phyloP scores from a whole-genome alignment of 2,888 invertebrate genomes.

The Cephus pulcher region DNA sequence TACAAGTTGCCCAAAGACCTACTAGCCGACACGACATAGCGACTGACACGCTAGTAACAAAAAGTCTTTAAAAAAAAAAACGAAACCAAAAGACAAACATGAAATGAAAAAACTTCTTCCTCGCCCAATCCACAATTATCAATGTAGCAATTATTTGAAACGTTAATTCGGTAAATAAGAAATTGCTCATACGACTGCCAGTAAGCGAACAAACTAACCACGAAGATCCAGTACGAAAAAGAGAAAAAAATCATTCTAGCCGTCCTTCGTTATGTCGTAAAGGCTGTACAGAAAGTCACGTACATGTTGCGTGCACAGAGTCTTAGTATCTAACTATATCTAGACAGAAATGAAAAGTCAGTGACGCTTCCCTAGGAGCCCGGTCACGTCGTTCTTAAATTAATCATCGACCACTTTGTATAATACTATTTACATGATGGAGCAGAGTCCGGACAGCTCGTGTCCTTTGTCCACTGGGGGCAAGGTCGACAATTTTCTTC shows the following conservation, averaged over 20 bases:
- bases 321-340: neutral
- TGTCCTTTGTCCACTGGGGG: slow-evolving; percentile 80
- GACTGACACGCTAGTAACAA: slow-evolving; percentile 9
- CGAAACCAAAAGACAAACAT: neutral
- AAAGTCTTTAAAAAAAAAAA: neutral
- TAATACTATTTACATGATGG: slow-evolving; percentile 77
- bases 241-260: slow-evolving; percentile 1
- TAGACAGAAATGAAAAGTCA: neutral
- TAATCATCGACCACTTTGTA: neutral
- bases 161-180: neutral
- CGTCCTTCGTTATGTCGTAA: slow-evolving; percentile 41
- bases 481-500: slow-evolving; percentile 76
- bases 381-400: neutral
- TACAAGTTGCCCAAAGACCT: neutral
- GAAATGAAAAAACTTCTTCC: neutral
- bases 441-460: slow-evolving; percentile 88
- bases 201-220: neutral
- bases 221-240: slow-evolving; percentile 9
- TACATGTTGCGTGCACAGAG: slow-evolving; percentile 17
- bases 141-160: slow-evolving; percentile 36
- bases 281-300: slow-evolving; percentile 47
- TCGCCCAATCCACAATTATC: slow-evolving; percentile 6
- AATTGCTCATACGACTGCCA: neutral
- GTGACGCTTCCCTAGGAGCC: neutral
- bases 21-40: neutral